Evolutionary conservation across 1,140 invertebrate species (phyloP), one percentile per base, ranked within the genome.

Genomic region (Leguminivora glycinivorella): DNA sequence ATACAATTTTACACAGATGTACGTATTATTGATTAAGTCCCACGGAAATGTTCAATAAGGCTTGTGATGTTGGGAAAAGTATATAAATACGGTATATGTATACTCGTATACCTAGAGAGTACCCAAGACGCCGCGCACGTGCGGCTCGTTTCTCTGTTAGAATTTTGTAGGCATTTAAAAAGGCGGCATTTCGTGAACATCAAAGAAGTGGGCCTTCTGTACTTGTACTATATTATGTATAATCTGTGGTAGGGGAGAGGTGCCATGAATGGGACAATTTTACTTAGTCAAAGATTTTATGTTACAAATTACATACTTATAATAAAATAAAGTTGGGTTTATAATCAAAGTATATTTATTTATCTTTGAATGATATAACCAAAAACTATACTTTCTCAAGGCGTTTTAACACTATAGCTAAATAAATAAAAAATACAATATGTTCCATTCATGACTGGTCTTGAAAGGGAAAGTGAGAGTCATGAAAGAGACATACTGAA

Each of bases 341-440:
- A 56, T 56, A 24, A 56, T 9, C 1, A 22, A 56, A 56, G 4
- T 22, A 56, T 56, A 22, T 56, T 56, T 56, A 56, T 56, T 56
- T 22, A 22, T 56, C 7, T 56, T 56, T 22, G 4, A 56, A 56
- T n/a, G 22, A 56, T 2, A 56, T 56, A 56, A 56, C 47, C 10
- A 56, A 56, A 56, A 56, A 56, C n/a, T 6, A 56, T 56, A 56
- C 22, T 5, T 56, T 22, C 47, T 52, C 47, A 56, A 19, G 47
- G 9, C 10, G 47, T 56, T 56, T 52, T 17, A 52, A n/a, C 47
- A 56, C 22, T 17, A 56, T 5, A 56, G 47, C 47, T 7, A 1
- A 56, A 56, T 56, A 1, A 56, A 56, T 22, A 56, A 56, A 56
- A 56, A 31, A 4, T 19, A 22, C 19, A 17, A 56, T 47, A 52